These are phyloP conservation scores for Slavum lentiscoides DNA, from an alignment of 2,888 invertebrate genomes.

Conservation along the genomic window DNA sequence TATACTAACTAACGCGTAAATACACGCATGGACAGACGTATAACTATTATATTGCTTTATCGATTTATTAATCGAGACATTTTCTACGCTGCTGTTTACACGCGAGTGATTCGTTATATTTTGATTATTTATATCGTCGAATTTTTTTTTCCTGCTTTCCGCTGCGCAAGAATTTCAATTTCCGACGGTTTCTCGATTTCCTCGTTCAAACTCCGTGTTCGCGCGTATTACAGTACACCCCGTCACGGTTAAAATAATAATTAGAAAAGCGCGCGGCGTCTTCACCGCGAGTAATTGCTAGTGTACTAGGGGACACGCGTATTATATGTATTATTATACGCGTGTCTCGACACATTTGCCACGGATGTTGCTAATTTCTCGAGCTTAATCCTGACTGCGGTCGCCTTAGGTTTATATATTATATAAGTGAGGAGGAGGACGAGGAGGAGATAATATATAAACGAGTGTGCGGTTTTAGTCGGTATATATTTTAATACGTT, in stretches of 20 bases:
- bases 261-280: conserved; percentile 19
- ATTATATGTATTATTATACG: too few relatives aligned
- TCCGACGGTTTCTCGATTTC: conserved; percentile 41
- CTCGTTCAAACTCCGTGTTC: not conserved
- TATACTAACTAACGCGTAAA: too few relatives aligned
- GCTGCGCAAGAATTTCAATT: conserved; percentile 16
- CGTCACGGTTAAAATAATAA: conserved; percentile 11
- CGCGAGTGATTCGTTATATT: not conserved
- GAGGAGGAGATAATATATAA: too few relatives aligned
- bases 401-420: not conserved
- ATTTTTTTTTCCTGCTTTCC: not conserved
- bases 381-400: not conserved
- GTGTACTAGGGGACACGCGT: not conserved
- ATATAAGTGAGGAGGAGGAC: too few relatives aligned
- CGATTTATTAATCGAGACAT: too few relatives aligned
- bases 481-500: too few relatives aligned
- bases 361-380: conserved; percentile 14
- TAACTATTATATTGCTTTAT: too few relatives aligned
- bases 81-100: too few relatives aligned
- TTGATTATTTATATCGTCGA: too few relatives aligned
- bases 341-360: conserved; percentile 1
- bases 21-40: too few relatives aligned
- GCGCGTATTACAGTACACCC: not conserved
- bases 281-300: not conserved
- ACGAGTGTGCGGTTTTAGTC: not conserved